Percentiles rank a stretch among this genome's conserved stretches.
Conservation (phyloP, 2,888 invertebrate genomes). For the Rhabditophanes sp. region DNA sequence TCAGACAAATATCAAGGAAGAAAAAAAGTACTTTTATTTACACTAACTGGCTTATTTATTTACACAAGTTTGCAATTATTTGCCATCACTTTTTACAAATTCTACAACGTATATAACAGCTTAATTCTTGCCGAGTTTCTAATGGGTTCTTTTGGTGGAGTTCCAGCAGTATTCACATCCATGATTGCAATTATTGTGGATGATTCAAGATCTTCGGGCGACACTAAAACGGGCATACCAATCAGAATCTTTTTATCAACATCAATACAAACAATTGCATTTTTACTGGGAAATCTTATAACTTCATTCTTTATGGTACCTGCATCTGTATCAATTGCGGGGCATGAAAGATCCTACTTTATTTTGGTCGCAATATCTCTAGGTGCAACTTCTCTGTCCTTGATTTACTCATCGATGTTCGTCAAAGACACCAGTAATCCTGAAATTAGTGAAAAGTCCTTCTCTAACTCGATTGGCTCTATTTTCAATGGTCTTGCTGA, state of each 20-base stretch:
- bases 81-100: conserved; percentile 22
- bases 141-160: conserved; percentile 20
- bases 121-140: conserved; percentile 17
- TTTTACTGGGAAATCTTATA: conserved; percentile 1
- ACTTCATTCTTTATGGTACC: conserved; percentile 1
- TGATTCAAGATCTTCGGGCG: conserved; percentile 24
- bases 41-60: conserved; percentile 16
- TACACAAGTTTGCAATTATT: conserved; percentile 15
- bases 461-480: too few relatives aligned
- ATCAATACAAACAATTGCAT: conserved; percentile 1
- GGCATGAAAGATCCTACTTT: too few relatives aligned
- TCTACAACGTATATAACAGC: conserved; percentile 24
- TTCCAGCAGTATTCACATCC: conserved; percentile 18
- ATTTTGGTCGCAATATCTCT: too few relatives aligned
- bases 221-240: conserved; percentile 2
- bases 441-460: too few relatives aligned
- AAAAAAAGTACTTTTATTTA: conserved; percentile 21
- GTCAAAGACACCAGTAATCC: too few relatives aligned
- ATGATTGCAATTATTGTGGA: conserved; percentile 29
- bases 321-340: too few relatives aligned
- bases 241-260: conserved; percentile 3
- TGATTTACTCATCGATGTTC: too few relatives aligned
- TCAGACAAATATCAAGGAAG: conserved; percentile 13
- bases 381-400: too few relatives aligned
- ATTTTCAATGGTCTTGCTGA: too few relatives aligned